A percentile compares a stretch with the other conserved stretches of the same genome.
These are phyloP conservation scores for Cheilosia grossa DNA, from an alignment of 2,888 invertebrate species.

Conservation along the genomic window DNA sequence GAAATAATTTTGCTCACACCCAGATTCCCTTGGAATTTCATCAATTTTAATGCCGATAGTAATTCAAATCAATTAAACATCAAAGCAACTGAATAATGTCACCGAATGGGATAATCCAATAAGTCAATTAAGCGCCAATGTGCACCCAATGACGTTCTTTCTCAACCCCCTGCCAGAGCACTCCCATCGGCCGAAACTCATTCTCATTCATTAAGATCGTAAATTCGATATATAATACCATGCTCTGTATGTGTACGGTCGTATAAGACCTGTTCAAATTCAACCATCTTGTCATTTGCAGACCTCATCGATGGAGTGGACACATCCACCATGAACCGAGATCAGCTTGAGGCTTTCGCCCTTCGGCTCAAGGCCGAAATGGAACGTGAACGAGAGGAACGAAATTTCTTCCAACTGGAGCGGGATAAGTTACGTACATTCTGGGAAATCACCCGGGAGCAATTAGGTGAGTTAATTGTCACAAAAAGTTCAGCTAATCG, in stretches of 20 bases:
- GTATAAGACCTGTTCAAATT: conserved; percentile 20
- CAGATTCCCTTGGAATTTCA: conserved; percentile 27
- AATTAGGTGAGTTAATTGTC: conserved; percentile 87
- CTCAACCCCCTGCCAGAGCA: neutral
- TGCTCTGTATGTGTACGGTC: neutral
- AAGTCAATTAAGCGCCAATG: conserved; percentile 61
- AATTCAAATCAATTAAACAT: conserved; percentile 47
- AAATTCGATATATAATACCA: conserved; percentile 49
- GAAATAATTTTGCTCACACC: neutral
- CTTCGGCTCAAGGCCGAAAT: conserved; percentile 94
- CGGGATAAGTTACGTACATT: conserved; percentile 96
- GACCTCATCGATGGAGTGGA: conserved; percentile 94
- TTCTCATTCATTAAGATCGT: conserved; percentile 59
- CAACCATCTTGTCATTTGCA: conserved; percentile 77
- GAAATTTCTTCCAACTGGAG: conserved; percentile 97
- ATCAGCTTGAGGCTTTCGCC: conserved; percentile 95
- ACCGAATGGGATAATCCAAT: conserved; percentile 61
- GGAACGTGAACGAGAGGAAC: conserved; percentile 96
- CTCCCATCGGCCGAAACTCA: conserved; percentile 19
- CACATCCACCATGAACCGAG: conserved; percentile 95
- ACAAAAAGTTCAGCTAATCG: conserved; percentile 59
- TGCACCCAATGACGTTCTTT: neutral
- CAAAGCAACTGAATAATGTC: conserved; percentile 46
- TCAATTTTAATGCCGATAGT: conserved; percentile 19
- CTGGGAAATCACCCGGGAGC: conserved; percentile 97